Base-by-base conservation (phyloP, 2,113 vertebrate species). In the Collichthys lucidus region DNA sequence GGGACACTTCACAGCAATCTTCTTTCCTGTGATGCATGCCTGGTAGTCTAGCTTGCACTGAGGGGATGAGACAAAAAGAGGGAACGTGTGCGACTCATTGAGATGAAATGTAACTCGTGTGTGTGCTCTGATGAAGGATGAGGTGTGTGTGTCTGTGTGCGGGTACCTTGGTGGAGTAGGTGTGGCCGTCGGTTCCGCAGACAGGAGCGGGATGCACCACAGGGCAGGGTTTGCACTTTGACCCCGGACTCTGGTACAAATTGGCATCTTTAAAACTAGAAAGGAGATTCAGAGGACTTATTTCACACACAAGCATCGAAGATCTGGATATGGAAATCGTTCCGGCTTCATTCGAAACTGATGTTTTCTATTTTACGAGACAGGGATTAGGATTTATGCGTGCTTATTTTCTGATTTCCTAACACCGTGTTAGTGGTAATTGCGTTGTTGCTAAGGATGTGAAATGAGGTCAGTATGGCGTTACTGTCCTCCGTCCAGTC, bases 11-110 rank as follows among this genome's bases (percentile, higher is more conserved):
- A 96, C 94, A 46, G 94, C 94, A 56, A 99, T 97, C 88, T 97
- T 96, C 93, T 98, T 99, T 88, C 96, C 96, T 82, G 95, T 96
- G 93, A 96, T 94, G 92, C 98, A 99, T 1, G 97, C 96, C 89
- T 99, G 98, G 91, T 98, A 98, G 68, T 99, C 98, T 83, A 99
- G 94, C 89, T 99, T 98, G 95, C 98, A 99, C 98, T 99, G 92
- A 63, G 92, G 57, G 73, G 50, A 80, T 1, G 3, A 62, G 71
- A 76, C 79, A 80, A 50, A 50, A 59, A 56, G 52, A 55, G 14
- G 79, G 79, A 84, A 83, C 60, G 60, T 70, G 60, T 70, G 62
- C 11, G 20, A 55, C 72, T 71, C 60, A 20, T 47, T 29, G 68
- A 81, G 35, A 62, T 24, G 42, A 31, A 42, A 16, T 35, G 52